Percentiles rank a stretch among this genome's conserved stretches.
phyloP scores from a whole-genome alignment of 2,888 invertebrate species.

The Platycheirus rosarum region DNA sequence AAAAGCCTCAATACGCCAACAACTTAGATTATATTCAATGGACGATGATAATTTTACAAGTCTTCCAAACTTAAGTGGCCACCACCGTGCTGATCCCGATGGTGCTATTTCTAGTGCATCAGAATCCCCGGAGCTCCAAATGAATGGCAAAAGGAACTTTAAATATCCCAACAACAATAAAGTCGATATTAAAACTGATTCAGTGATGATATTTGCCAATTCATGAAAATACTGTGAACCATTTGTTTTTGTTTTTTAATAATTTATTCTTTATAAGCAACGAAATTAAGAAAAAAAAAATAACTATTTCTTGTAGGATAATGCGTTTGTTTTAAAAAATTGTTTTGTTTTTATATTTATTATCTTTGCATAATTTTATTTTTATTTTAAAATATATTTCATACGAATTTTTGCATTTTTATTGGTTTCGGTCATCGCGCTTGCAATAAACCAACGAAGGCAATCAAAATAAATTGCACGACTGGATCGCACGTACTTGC shows the following conservation, averaged over 20 bases:
- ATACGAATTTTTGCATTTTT: no score
- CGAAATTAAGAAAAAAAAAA: background rate
- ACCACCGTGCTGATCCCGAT: conserved; percentile 87
- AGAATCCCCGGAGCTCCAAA: conserved; percentile 7
- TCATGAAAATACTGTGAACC: no score
- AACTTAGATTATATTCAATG: conserved; percentile 88
- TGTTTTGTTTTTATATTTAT: no score
- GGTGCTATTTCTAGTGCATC: conserved; percentile 85
- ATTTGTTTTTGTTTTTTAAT: background rate
- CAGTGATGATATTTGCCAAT: conserved; percentile 20
- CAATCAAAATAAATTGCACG: no score
- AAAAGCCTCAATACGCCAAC: conserved; percentile 89
- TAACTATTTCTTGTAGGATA: no score
- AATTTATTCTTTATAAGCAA: background rate
- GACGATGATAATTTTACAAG: conserved; percentile 82
- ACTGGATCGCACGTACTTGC: no score
- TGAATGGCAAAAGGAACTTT: background rate
- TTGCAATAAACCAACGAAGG: no score
- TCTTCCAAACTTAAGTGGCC: conserved; percentile 82
- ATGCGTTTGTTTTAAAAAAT: no score
- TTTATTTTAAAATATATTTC: no score
- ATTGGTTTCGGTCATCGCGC: no score
- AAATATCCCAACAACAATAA: background rate
- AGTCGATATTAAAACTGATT: background rate
- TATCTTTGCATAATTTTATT: no score